Evolutionary conservation across 2,113 vertebrate genomes (phyloP), one percentile per base, ranked within the genome.

Genomic region (Tautogolabrus adspersus): DNA sequence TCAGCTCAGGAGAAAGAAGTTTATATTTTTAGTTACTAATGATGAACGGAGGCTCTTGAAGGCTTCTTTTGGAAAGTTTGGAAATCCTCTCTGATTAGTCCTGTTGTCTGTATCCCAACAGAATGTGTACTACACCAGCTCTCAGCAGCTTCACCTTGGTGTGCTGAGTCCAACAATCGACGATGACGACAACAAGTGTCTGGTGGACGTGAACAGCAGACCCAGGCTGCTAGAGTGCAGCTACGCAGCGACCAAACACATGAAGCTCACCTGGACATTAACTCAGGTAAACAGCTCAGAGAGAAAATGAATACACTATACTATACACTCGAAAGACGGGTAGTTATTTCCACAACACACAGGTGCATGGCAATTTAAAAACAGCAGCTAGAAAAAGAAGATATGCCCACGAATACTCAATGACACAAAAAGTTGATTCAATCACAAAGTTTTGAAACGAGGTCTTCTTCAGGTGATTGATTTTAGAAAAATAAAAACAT

Each of bases 231-330:
- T 99, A 68, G 98, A 99, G 90, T 99, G 98, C 94, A 96, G 96
- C 91, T 98, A 98, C 10, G 97, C 97, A 78, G 95, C 96, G 69
- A 93, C 95, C 87, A 98, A 98, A 92, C 96, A 97, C 88, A 97
- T 99, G 97, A 98, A 97, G 93, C 96, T 98, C 65, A 96, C 96
- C 90, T 99, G 97, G 97, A 94, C 95, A 9, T 97, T 98, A 92
- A 93, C 95, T 91, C 97, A 98, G 97, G 98, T 96, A 94, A 82
- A 34, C 11, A 49, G 15, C 15, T 12, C 38, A 6, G 57, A 22
- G 30, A 60, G 22, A 52, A 7, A 19, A 3, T 12, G 6, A 6
- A 34, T 34, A 3, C 30, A 34, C 30, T 34, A 34, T 34, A 34
- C 0, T 34, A 34, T 34, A 34, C 30, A 34, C 30, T 34, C 4